Evolutionary conservation across 2,888 invertebrate genomes (phyloP), one percentile per base, ranked within the genome.

Genomic region (Drosophila lacicola): DNA sequence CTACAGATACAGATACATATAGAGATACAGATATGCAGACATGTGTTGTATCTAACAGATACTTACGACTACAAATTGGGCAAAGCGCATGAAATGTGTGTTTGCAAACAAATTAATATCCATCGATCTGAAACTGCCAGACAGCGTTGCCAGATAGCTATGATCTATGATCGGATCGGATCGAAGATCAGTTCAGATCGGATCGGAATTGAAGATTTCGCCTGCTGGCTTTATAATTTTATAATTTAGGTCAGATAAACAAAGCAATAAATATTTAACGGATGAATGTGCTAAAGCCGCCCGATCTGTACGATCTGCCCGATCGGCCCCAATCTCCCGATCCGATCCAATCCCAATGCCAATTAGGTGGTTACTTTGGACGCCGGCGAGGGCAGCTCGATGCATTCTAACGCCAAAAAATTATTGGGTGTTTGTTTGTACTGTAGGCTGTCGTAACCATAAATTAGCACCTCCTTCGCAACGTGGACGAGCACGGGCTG

Each of bases 71-170:
- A 70, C 78, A 80, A 85, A 82, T 85, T 82, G 80, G 74, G 82
- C 85, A 74, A 72, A 78, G 58, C 83, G 70, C 70, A 70, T 65
- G 75, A 84, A 83, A 87, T 87, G 82, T 87, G 82, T 81, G 85
- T 82, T 85, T 87, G 82, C 88, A 85, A 85, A 82, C 84, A 87
- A 85, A 85, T 85, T 85, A 87, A 85, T 82, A 84, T 76, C 78
- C 82, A 85, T 85, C 85, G 85, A 84, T 85, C 87, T 87, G 77
- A 69, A 78, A 70, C 76, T 70, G 78, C 41, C 75, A 66, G 55
- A 57, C 62, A 67, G 61, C 61, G 55, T 78, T 73, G 53, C 78
- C 73, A 66, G 69, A 66, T 68, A 51, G 63, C 69, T 61, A 82
- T 82, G 80, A 85, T 74, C 70, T 64, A 85, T 72, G 82, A 66